Evolutionary conservation across 2,888 invertebrate genomes (phyloP).

Genomic region (Ormyrus nitidulus): DNA sequence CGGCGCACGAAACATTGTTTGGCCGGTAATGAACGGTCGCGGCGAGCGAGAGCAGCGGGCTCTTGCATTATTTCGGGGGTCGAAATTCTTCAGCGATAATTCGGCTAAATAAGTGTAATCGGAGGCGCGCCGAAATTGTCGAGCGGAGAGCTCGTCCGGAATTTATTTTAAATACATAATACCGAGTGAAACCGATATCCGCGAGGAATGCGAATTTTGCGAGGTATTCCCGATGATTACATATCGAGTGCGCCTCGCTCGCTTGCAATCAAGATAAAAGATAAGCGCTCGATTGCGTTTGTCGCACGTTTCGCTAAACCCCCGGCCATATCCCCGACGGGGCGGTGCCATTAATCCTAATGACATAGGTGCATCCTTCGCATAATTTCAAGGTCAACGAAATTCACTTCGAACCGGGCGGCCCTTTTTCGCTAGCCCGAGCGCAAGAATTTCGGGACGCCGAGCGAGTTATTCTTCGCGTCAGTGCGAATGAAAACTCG

Average conservation of each 20-base stretch:
- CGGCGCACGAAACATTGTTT: constrained; percentile 25
- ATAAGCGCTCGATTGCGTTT: constrained; percentile 29
- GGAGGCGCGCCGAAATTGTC: constrained; percentile 7
- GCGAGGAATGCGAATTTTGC: constrained; percentile 8
- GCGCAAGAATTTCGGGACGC: no score
- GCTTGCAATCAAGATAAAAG: constrained; percentile 3
- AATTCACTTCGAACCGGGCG: not conserved
- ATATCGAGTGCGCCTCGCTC: not conserved
- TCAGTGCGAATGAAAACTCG: constrained; percentile 38
- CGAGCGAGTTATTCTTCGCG: no score
- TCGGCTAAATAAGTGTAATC: constrained; percentile 38
- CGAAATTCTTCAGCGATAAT: constrained; percentile 26
- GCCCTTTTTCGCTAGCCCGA: not conserved
- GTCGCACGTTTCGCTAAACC: not conserved
- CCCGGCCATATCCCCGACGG: not conserved
- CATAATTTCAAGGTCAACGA: constrained; percentile 20
- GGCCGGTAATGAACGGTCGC: not conserved
- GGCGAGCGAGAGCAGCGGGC: not conserved
- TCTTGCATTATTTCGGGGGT: constrained; percentile 10
- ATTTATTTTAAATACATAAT: constrained; percentile 12
- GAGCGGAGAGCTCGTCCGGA: not conserved
- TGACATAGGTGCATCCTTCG: constrained; percentile 15
- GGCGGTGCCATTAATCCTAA: constrained; percentile 18
- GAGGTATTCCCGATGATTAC: not conserved
- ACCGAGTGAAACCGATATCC: constrained; percentile 24